These are phyloP conservation scores for Rapana venosa DNA, from an alignment of 2,888 invertebrate species.

Conservation along the genomic window DNA sequence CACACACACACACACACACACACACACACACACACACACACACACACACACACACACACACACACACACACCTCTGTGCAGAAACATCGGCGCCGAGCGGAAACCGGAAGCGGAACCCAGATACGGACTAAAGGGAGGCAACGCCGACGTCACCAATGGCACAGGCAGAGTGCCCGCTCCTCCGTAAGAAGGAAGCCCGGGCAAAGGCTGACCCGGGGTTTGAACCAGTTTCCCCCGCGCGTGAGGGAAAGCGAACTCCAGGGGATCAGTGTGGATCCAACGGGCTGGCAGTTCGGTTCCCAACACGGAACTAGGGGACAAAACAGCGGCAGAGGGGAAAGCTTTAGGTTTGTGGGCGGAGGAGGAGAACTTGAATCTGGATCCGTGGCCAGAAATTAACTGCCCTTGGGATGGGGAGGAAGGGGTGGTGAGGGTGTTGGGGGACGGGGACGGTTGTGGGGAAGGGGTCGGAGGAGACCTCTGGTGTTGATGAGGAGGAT, in stretches of 20 bases:
- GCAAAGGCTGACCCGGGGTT: background rate
- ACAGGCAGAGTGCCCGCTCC: background rate
- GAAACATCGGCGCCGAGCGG: slow-evolving; percentile 29
- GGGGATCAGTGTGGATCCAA: background rate
- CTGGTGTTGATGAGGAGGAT: background rate
- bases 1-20: background rate
- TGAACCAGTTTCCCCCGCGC: background rate
- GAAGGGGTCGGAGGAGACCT: background rate
- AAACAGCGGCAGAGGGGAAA: too few relatives aligned
- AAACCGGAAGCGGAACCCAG: slow-evolving; percentile 8
- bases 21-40: background rate
- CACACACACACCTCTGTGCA: slow-evolving; percentile 30
- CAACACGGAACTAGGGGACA: background rate
- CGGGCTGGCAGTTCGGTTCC: background rate
- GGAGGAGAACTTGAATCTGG: background rate
- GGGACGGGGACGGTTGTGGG: background rate
- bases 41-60: slow-evolving; percentile 36
- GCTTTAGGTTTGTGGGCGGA: background rate
- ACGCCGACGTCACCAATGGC: background rate
- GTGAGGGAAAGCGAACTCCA: background rate
- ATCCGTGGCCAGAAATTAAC: background rate
- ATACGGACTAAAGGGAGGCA: slow-evolving; percentile 19
- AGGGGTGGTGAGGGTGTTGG: background rate
- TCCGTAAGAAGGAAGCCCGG: background rate
- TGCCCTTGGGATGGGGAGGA: background rate